These are phyloP conservation scores for Aurelia sp. DNA, from an alignment of 30 jellyfish, hydroid and myxozoan genomes.

Conservation along the genomic window DNA sequence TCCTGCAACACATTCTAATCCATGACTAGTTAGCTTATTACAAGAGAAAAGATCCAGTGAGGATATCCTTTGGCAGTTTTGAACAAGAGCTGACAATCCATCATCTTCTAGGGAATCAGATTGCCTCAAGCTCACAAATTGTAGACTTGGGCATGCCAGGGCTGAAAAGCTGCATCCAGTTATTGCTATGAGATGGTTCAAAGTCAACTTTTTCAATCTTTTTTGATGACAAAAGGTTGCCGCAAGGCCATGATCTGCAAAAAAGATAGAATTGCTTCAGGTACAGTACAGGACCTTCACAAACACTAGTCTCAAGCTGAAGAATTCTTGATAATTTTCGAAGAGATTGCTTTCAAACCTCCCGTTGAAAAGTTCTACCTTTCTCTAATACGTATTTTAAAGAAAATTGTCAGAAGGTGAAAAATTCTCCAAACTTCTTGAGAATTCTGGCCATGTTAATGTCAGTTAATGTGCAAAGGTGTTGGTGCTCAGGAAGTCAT, in stretches of 20 bases:
- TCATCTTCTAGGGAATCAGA: slow-evolving; percentile 20
- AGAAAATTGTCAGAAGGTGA: too few relatives aligned
- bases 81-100: slow-evolving; percentile 59
- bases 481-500: too few relatives aligned
- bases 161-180: slow-evolving; percentile 40
- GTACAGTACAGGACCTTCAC: background rate
- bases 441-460: too few relatives aligned
- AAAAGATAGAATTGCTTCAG: background rate
- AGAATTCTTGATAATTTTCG: too few relatives aligned
- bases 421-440: too few relatives aligned
- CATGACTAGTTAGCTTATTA: slow-evolving; percentile 25
- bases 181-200: slow-evolving; percentile 25
- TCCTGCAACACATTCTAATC: slow-evolving; percentile 65
- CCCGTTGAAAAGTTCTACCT: too few relatives aligned
- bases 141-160: slow-evolving; percentile 9
- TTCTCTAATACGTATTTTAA: too few relatives aligned
- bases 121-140: slow-evolving; percentile 15
- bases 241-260: slow-evolving; percentile 63
- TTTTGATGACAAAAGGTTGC: slow-evolving; percentile 7
- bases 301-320: too few relatives aligned
- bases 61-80: slow-evolving; percentile 44
- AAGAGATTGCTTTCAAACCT: too few relatives aligned
- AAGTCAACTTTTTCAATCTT: slow-evolving; percentile 7
- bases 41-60: slow-evolving; percentile 47
- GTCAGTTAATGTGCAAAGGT: too few relatives aligned